Evolutionary conservation across 2,888 invertebrate genomes (phyloP), one percentile per base, ranked within the genome.

Genomic region (Orthosia gothica): DNA sequence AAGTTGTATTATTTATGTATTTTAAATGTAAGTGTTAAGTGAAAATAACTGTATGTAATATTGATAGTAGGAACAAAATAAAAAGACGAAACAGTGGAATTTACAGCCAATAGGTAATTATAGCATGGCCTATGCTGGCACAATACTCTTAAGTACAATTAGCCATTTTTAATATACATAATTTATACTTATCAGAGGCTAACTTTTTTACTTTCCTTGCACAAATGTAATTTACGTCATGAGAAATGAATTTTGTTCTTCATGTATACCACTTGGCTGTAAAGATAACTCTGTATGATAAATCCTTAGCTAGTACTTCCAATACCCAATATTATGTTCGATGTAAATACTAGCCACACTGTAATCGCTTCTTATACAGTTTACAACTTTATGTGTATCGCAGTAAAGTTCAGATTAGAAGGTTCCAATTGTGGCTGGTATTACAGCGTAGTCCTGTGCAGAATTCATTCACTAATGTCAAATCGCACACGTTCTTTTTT

Each of bases 401-500:
- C 3, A 62, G 64, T 82, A 82, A 78, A 54, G 71, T 74, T 57
- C 18, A 64, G 64, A 69, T 72, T 73, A 15, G 32, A 50, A 26
- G 45, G 54, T 66, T 64, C 79, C 73, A 74, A 63, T 15, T 62
- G 66, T 67, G 81, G 82, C 82, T 79, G 71, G 76, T 78, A 71
- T 52, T 77, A 68, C 70, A 67, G 67, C 65, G 65, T 75, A 68
- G 52, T 83, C 74, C 82, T 85, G 84, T 87, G 84, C 83, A 83
- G 79, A 85, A 76, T 78, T 82, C 55, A 79, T 76, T 79, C 87
- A 87, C 76, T 81, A 82, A 85, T 74, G 85, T 83, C 85, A 89
- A 89, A 86, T 86, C 83, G 91, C 92, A 93, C 91, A 92, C 88
- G 83, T 89, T 92, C 92, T 94, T 94, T 95, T 94, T 94, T 94